Percentiles rank a stretch among this genome's conserved stretches.
phyloP scores from a whole-genome alignment of 2,797 vertebrate species.

The Halcyon badia region DNA sequence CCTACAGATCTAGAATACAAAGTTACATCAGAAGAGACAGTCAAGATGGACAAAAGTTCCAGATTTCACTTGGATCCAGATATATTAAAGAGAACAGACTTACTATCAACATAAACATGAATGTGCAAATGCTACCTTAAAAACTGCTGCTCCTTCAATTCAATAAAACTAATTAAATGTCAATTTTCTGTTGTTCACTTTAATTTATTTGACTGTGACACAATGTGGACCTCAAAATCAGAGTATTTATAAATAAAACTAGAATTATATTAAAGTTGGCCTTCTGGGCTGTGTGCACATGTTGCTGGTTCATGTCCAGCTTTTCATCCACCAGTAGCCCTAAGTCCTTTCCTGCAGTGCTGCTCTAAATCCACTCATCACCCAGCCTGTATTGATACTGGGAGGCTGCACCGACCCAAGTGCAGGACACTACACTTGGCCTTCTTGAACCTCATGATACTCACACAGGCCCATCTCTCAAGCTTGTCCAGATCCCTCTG shows the following conservation, averaged over 20 bases:
- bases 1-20: rapidly evolving
- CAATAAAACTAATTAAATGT: not conserved
- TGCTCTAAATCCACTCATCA: too few relatives aligned
- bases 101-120: not conserved
- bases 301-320: too few relatives aligned
- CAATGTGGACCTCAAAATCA: not conserved
- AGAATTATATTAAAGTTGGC: too few relatives aligned
- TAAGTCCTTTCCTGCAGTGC: too few relatives aligned
- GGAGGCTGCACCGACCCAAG: too few relatives aligned
- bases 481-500: too few relatives aligned
- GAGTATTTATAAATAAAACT: not conserved
- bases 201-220: not conserved
- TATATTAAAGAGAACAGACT: not conserved
- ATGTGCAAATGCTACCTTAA: not conserved
- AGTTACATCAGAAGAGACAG: not conserved
- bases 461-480: too few relatives aligned
- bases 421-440: too few relatives aligned
- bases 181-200: not conserved
- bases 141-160: not conserved
- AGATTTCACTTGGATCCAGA: not conserved
- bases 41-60: not conserved
- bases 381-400: too few relatives aligned
- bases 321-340: too few relatives aligned
- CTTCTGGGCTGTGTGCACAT: too few relatives aligned
- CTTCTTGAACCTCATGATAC: too few relatives aligned